phyloP scores from a whole-genome alignment of 2,113 vertebrate species.

The Prolemur simus region DNA sequence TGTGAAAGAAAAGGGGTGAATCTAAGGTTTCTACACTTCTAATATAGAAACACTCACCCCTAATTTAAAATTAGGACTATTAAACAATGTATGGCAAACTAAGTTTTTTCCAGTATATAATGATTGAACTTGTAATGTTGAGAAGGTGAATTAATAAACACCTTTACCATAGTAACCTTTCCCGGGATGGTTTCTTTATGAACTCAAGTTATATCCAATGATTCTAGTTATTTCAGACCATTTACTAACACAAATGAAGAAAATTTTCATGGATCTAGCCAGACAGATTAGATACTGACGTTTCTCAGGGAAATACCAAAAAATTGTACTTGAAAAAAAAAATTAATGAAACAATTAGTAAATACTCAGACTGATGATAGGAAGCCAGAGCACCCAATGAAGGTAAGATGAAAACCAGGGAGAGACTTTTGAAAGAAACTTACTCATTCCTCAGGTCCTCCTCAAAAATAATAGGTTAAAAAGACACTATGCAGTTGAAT shows the following conservation, averaged over 20 bases:
- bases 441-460: neutral
- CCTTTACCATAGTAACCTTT: neutral
- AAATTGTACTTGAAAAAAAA: neutral
- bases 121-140: slow-evolving; percentile 1
- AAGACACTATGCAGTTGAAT: slow-evolving; percentile 40
- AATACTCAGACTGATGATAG: neutral
- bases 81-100: neutral
- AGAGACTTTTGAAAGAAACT: slow-evolving; percentile 55
- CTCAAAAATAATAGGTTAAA: slow-evolving; percentile 67
- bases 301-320: neutral
- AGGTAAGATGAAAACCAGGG: neutral
- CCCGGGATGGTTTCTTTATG: neutral
- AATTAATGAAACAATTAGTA: neutral
- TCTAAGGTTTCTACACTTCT: neutral
- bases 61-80: slow-evolving; percentile 1
- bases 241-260: neutral
- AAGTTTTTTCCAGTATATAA: neutral
- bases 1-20: neutral
- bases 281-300: neutral
- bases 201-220: neutral
- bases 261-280: neutral
- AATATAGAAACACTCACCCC: neutral
- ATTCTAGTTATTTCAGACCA: slow-evolving; percentile 2
- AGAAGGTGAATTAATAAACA: neutral
- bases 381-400: neutral